Evolutionary conservation across 2,888 invertebrate species (phyloP), one percentile per base, ranked within the genome.

Genomic region (Drosophila austrosaltans): DNA sequence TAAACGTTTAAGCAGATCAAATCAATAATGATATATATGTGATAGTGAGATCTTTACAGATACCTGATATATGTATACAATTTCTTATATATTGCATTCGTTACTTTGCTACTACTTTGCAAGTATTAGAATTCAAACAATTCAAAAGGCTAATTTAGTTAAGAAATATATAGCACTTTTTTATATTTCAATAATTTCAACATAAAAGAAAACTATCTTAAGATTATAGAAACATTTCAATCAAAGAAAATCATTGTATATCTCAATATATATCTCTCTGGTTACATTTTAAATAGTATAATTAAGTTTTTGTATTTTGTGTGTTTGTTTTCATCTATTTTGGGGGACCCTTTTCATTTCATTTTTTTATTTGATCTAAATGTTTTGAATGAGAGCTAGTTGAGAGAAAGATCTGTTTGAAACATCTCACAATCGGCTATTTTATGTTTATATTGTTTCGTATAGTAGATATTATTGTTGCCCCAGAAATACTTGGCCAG

Each of bases 401-500:
- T 1, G 25, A 48, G 48, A 48, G 22, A 48, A 48, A 48, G 8
- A 48, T 48, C 44, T 16, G 16, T 16, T 48, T 48, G 22, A 48
- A 48, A 10, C 16, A 48, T 12, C 12, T 10, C 22, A 48, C 48
- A 25, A 48, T 40, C 40, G n/a, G 3, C 10, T 36, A 12, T 39
- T 39, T 10, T 54, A 40, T 59, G 44, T 63, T 12, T 16, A 16
- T 28, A 20, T 8, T 32, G 32, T 8, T 20, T 65, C 48, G 22
- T 58, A 58, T 58, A 10, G 40, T 48, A 69, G 63, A 68, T 75
- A 69, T 72, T 75, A 69, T 72, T 61, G 76, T 79, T 70, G 87
- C 77, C 82, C 82, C 85, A 82, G 69, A 84, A 84, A 84, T 56
- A 40, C 53, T 61, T 10, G 63, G 58, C 60, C 67, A 64, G 16